Percentiles rank a stretch among this genome's conserved stretches.
Conservation (phyloP, 92 coral and sea anemone species). For the Porites cylindrica region DNA sequence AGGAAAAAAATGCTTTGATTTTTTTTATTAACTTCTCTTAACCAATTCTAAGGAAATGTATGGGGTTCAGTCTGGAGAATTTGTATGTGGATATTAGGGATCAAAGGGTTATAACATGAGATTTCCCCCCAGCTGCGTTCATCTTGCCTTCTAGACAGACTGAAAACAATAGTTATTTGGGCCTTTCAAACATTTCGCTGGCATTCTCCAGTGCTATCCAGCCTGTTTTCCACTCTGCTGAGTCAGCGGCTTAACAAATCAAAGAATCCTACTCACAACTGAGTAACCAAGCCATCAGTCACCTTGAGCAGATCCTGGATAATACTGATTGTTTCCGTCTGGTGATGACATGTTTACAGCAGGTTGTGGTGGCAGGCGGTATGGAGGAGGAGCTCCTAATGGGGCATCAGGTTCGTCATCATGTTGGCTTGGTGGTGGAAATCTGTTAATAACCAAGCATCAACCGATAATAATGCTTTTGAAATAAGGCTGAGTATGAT, state of each 20-base stretch:
- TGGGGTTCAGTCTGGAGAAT: too few relatives aligned
- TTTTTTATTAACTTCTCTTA: too few relatives aligned
- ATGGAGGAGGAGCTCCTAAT: slow-evolving; percentile 89
- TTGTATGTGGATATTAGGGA: too few relatives aligned
- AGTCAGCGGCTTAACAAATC: slow-evolving; percentile 18
- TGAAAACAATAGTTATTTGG: not conserved
- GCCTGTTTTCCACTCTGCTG: slow-evolving; percentile 57
- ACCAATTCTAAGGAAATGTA: too few relatives aligned
- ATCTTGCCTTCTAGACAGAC: too few relatives aligned
- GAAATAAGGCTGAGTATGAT: too few relatives aligned
- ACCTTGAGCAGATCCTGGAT: slow-evolving; percentile 72
- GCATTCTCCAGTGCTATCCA: slow-evolving; percentile 19
- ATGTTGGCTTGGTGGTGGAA: slow-evolving; percentile 36
- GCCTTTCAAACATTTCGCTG: not conserved
- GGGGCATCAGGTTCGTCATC: slow-evolving; percentile 74
- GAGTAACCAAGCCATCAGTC: slow-evolving; percentile 59
- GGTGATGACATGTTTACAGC: slow-evolving; percentile 73
- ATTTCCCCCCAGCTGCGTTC: too few relatives aligned
- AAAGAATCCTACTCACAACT: slow-evolving; percentile 60
- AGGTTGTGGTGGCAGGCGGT: slow-evolving; percentile 87
- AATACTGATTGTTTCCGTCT: slow-evolving; percentile 76
- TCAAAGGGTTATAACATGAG: too few relatives aligned
- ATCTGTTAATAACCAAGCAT: slow-evolving; percentile 8
- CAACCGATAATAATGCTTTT: not conserved
- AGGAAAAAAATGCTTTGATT: too few relatives aligned